A percentile compares a stretch with the other conserved stretches of the same genome.
phyloP scores from a whole-genome alignment of 2,888 invertebrate genomes.

The Tridacna gigas region DNA sequence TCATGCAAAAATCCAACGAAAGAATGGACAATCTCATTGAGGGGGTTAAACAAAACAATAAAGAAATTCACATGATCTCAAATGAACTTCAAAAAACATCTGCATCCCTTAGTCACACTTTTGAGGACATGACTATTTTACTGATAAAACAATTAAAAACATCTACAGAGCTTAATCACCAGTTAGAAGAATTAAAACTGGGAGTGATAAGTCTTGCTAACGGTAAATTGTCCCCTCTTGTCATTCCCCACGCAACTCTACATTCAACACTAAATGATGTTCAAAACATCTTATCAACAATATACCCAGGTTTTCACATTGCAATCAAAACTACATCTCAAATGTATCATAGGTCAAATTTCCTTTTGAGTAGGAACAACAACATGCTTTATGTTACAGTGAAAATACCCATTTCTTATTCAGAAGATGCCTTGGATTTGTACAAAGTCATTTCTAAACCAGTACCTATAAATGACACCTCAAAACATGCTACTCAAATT shows the following conservation, averaged over 20 bases:
- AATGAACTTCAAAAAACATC: not conserved
- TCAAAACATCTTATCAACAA: conserved; percentile 11
- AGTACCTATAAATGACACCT: conserved; percentile 51
- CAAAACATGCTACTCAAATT: conserved; percentile 53
- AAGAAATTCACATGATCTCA: not conserved
- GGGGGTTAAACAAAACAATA: conserved; percentile 17
- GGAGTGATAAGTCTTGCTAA: conserved; percentile 29
- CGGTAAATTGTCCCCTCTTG: conserved; percentile 35
- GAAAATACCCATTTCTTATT: conserved; percentile 43
- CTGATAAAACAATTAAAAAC: conserved; percentile 5
- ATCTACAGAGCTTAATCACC: conserved; percentile 24
- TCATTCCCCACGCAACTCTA: conserved; percentile 20
- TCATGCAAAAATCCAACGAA: not conserved
- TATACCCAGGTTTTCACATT: conserved; percentile 35
- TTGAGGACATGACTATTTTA: conserved; percentile 19
- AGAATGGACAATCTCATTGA: conserved; percentile 26
- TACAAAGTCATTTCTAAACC: conserved; percentile 45
- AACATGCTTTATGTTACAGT: conserved; percentile 37
- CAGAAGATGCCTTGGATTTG: conserved; percentile 34
- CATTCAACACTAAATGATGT: conserved; percentile 23
- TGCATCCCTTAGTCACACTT: not conserved
- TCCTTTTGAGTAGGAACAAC: conserved; percentile 28
- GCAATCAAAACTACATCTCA: not conserved
- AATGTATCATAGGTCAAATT: conserved; percentile 28
- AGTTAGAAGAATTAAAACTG: conserved; percentile 30